Evolutionary conservation across 2,888 invertebrate species (phyloP).

Genomic region (Odontocerum albicorne): DNA sequence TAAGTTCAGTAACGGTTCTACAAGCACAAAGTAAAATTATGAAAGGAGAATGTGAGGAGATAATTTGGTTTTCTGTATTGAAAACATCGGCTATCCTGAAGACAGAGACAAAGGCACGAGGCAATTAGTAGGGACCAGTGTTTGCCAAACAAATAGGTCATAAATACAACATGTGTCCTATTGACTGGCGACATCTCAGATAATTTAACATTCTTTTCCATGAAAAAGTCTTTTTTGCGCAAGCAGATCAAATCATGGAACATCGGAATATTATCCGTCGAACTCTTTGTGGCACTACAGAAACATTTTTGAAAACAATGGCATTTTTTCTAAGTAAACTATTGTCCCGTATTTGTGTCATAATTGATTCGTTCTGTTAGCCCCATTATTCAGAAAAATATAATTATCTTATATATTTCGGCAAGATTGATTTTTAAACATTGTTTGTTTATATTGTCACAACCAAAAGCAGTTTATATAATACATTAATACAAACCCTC

Average conservation of each 20-base stretch:
- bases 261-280: too few species aligned
- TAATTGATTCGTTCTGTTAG: too few species aligned
- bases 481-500: too few species aligned
- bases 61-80: conserved; percentile 16
- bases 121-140: conserved; percentile 18
- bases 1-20: conserved; percentile 16
- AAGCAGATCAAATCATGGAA: conserved; percentile 7
- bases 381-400: too few species aligned
- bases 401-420: too few species aligned
- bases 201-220: conserved; percentile 17
- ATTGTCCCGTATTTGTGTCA: too few species aligned
- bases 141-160: conserved; percentile 18
- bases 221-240: conserved; percentile 17
- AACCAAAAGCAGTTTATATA: too few species aligned
- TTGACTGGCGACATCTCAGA: conserved; percentile 12
- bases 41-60: conserved; percentile 12
- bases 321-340: too few species aligned
- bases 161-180: conserved; percentile 15
- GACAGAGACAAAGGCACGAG: background rate
- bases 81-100: conserved; percentile 11
- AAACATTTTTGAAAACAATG: too few species aligned
- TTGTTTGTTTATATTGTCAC: too few species aligned
- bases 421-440: too few species aligned
- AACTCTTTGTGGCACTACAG: too few species aligned
- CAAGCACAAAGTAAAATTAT: conserved; percentile 12